Evolutionary conservation across 1,140 invertebrate species (phyloP).

Genomic region (Megalopta genalis): DNA sequence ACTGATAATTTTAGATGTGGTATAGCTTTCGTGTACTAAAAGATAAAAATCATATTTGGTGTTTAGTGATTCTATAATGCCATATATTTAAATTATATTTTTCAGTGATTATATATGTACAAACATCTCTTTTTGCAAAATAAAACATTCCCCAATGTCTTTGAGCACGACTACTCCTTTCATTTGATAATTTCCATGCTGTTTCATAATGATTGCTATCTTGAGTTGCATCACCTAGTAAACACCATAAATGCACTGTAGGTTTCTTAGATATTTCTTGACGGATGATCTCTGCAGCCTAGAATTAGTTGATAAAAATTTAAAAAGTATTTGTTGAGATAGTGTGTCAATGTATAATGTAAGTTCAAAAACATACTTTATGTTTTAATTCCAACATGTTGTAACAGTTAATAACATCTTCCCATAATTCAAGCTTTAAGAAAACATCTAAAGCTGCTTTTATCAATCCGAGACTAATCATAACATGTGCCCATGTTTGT

Average conservation of each 20-base stretch:
- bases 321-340: neutral
- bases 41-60: conserved; percentile 38
- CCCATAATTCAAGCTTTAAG: conserved; percentile 91
- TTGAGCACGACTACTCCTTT: conserved; percentile 89
- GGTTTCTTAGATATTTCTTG: conserved; percentile 90
- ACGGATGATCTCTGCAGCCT: conserved; percentile 93
- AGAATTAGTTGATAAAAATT: conserved; percentile 58
- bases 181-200: conserved; percentile 93
- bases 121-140: conserved; percentile 84
- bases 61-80: conserved; percentile 19
- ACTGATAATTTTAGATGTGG: conserved; percentile 89
- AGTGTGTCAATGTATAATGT: neutral
- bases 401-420: conserved; percentile 95
- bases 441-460: conserved; percentile 94
- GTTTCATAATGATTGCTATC: conserved; percentile 88
- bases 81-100: neutral
- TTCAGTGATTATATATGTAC: conserved; percentile 4
- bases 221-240: conserved; percentile 91
- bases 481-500: conserved; percentile 87
- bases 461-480: conserved; percentile 89
- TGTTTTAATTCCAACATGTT: conserved; percentile 89
- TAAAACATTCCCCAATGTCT: conserved; percentile 91
- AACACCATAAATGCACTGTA: conserved; percentile 93
- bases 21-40: conserved; percentile 87
- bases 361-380: conserved; percentile 81